phyloP scores from a whole-genome alignment of 2,888 invertebrate genomes.

The Philhelius pedissequus region DNA sequence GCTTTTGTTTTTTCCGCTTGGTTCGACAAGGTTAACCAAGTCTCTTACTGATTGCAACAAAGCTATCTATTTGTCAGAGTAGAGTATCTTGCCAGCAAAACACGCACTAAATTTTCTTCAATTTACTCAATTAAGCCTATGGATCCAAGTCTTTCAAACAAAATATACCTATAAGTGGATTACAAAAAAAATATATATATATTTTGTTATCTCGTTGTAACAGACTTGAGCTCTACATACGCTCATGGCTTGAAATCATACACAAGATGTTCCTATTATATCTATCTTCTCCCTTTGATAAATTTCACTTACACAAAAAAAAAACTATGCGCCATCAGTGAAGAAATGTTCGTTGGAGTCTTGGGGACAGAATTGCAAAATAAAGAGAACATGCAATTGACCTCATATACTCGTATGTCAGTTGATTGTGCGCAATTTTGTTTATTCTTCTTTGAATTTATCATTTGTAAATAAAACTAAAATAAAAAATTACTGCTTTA shows the following conservation, averaged over 20 bases:
- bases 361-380: constrained; percentile 21
- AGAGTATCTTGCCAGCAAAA: constrained; percentile 37
- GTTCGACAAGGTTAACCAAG: neutral
- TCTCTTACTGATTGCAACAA: constrained; percentile 21
- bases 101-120: constrained; percentile 57
- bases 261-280: neutral
- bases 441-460: constrained; percentile 26
- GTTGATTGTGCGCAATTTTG: neutral
- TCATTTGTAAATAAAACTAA: constrained; percentile 4
- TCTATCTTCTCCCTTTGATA: neutral
- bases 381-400: constrained; percentile 50
- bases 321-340: constrained; percentile 1
- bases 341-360: neutral
- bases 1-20: neutral
- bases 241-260: constrained; percentile 1
- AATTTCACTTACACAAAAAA: neutral
- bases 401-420: constrained; percentile 60
- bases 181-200: constrained; percentile 25
- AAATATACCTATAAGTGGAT: constrained; percentile 19
- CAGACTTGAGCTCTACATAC: constrained; percentile 2
- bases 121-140: constrained; percentile 63
- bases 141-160: constrained; percentile 30
- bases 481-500: neutral
- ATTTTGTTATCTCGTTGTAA: neutral
- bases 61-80: constrained; percentile 21